phyloP scores from a whole-genome alignment of 2,113 vertebrate species.

The Arvicanthis niloticus region DNA sequence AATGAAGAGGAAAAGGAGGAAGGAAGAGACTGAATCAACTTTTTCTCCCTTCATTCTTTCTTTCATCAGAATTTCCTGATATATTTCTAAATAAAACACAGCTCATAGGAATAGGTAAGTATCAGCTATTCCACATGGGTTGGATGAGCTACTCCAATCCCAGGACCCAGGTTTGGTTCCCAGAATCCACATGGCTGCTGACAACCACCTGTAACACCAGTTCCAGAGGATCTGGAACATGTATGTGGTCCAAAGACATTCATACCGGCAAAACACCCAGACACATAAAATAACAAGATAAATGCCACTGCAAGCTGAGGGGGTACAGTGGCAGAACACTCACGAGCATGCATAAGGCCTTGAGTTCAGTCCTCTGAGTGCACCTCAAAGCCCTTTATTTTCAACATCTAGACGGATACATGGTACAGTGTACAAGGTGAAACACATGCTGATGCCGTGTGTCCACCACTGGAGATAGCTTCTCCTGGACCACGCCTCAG shows the following conservation, averaged over 20 bases:
- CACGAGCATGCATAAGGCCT: neutral
- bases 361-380: neutral
- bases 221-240: neutral
- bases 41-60: neutral
- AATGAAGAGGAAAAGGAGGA: neutral
- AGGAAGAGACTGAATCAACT: neutral
- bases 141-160: neutral
- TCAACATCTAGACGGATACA: neutral
- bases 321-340: neutral
- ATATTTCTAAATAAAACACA: slow-evolving; percentile 5
- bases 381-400: neutral
- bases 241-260: neutral
- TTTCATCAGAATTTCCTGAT: neutral
- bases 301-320: neutral
- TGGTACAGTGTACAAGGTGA: neutral
- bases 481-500: neutral
- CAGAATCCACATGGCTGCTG: neutral
- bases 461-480: neutral
- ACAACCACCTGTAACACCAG: too few relatives aligned
- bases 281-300: neutral
- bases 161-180: neutral
- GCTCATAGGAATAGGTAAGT: neutral
- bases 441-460: neutral
- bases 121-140: neutral
- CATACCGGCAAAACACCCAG: neutral